Conservation (phyloP, 2,113 vertebrate species). For the Morone chrysops region DNA sequence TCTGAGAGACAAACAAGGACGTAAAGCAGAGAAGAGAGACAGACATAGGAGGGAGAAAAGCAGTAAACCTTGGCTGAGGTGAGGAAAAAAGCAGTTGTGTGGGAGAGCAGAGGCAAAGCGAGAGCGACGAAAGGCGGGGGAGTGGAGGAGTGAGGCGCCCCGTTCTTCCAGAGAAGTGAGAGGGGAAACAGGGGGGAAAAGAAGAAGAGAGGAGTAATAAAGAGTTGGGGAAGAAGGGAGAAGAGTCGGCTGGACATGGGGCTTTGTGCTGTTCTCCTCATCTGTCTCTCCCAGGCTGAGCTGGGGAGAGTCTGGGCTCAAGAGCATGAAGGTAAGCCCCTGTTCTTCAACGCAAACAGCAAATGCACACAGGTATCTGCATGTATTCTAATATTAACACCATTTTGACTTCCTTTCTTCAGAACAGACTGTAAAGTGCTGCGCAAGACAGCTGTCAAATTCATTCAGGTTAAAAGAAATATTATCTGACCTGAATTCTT, state of each 20-base stretch:
- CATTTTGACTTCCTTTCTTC: slow-evolving; percentile 7
- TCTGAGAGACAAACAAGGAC: slow-evolving; percentile 49
- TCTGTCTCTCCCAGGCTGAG: slow-evolving; percentile 85
- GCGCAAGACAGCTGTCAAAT: not conserved
- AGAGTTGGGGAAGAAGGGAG: slow-evolving; percentile 67
- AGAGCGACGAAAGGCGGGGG: slow-evolving; percentile 58
- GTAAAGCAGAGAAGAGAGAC: slow-evolving; percentile 22
- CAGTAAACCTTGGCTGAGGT: slow-evolving; percentile 62
- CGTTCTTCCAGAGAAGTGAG: slow-evolving; percentile 48
- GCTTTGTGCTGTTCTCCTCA: slow-evolving; percentile 82
- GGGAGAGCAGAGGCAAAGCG: slow-evolving; percentile 61
- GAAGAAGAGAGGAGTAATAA: slow-evolving; percentile 53
- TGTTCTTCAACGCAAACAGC: not conserved
- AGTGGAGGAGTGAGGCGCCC: slow-evolving; percentile 71
- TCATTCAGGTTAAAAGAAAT: not conserved
- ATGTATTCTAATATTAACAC: slow-evolving; percentile 5
- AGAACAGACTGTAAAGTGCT: not conserved
- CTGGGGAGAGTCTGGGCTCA: slow-evolving; percentile 81
- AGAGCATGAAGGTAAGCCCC: slow-evolving; percentile 81
- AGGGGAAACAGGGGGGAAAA: slow-evolving; percentile 42
- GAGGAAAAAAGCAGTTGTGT: slow-evolving; percentile 58
- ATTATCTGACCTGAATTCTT: slow-evolving; percentile 29
- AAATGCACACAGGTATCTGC: slow-evolving; percentile 29
- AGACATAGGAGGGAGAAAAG: slow-evolving; percentile 37
- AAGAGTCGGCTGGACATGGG: slow-evolving; percentile 80